These are phyloP conservation scores for Setophaga petechia DNA, from an alignment of 2,113 vertebrate genomes.

Conservation along the genomic window DNA sequence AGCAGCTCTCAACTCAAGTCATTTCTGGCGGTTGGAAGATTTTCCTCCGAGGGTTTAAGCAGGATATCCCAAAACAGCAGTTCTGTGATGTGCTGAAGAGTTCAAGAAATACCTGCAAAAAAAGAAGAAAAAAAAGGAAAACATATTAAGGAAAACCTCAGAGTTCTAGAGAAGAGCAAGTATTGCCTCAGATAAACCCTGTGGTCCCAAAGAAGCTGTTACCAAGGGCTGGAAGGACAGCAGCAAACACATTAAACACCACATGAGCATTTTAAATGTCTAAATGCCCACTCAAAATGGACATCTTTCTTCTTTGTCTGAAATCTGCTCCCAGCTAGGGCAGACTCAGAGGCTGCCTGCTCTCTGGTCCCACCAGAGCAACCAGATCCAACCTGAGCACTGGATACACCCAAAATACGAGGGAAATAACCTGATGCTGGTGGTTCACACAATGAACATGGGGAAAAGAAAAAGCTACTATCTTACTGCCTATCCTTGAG, in stretches of 20 bases:
- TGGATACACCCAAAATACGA: background rate
- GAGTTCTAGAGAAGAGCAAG: background rate
- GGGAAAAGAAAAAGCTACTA: background rate
- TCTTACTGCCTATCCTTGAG: background rate
- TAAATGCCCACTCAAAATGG: background rate
- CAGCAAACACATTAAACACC: background rate
- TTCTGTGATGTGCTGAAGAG: background rate
- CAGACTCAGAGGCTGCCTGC: background rate
- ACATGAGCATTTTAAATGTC: background rate
- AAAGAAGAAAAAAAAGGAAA: background rate
- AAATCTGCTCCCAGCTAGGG: background rate
- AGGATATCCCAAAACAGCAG: background rate
- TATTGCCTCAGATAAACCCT: background rate
- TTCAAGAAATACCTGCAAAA: background rate
- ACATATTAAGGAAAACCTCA: background rate
- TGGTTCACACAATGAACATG: background rate
- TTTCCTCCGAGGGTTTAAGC: background rate
- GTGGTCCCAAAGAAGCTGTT: background rate
- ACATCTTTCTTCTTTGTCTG: background rate
- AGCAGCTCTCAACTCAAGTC: slow-evolving; percentile 40
- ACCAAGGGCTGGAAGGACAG: background rate
- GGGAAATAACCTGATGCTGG: background rate
- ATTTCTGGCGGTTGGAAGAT: background rate
- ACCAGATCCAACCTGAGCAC: background rate
- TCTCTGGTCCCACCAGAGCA: background rate